These are phyloP conservation scores for Bombus ignitus DNA, from an alignment of 1,140 invertebrate genomes.

Conservation along the genomic window DNA sequence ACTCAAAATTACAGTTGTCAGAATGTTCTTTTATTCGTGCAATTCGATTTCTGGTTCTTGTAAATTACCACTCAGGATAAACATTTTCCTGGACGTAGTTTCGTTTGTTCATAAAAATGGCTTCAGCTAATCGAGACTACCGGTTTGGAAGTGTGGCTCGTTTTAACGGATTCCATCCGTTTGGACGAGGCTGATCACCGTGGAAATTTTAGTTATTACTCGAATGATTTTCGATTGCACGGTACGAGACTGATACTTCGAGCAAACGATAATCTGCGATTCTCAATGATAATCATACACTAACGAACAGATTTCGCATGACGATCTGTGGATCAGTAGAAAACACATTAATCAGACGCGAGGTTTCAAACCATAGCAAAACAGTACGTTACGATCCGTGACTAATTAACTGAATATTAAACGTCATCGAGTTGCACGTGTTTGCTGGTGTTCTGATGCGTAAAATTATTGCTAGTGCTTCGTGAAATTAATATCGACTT, in stretches of 20 bases:
- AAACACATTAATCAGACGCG: not conserved
- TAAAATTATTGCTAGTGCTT: not conserved
- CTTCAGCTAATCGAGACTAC: too few relatives aligned
- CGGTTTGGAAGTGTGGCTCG: not conserved
- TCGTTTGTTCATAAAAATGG: not conserved
- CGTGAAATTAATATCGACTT: not conserved
- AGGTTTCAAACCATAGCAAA: not conserved
- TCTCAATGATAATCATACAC: not conserved
- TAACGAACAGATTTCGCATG: not conserved
- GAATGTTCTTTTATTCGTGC: not conserved
- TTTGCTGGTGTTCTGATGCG: not conserved
- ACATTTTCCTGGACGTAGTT: not conserved
- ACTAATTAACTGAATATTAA: slow-evolving; percentile 23
- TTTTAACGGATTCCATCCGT: slow-evolving; percentile 11
- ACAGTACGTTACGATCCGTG: not conserved
- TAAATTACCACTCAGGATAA: not conserved
- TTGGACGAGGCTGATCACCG: too few relatives aligned
- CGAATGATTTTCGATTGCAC: not conserved
- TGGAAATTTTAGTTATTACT: not conserved
- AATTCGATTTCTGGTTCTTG: not conserved
- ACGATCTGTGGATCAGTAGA: not conserved
- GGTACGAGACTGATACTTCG: not conserved
- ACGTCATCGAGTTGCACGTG: not conserved
- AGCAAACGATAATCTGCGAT: not conserved
- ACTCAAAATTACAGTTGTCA: not conserved